Evolutionary conservation across 2,888 invertebrate species (phyloP).

Genomic region (Emmelina monodactyla): DNA sequence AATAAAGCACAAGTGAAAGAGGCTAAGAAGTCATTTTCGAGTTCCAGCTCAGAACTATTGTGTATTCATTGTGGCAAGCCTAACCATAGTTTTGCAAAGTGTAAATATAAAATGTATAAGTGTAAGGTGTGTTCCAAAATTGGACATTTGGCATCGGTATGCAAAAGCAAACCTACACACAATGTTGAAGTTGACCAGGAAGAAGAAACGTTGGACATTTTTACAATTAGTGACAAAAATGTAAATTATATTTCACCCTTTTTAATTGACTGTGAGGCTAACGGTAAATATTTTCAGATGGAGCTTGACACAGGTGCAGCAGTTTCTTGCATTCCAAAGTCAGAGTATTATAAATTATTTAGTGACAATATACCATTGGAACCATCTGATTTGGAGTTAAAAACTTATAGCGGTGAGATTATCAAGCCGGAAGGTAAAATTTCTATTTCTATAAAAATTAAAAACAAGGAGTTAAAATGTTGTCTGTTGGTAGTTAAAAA

Average conservation of each 20-base stretch:
- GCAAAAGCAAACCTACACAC: slow-evolving; percentile 5
- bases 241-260: too few relatives aligned
- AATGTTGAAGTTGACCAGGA: background rate
- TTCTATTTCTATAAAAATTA: background rate
- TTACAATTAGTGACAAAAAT: background rate
- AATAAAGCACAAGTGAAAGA: background rate
- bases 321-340: too few relatives aligned
- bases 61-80: slow-evolving; percentile 3
- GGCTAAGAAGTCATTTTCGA: too few relatives aligned
- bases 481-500: background rate
- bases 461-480: background rate
- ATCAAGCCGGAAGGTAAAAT: background rate
- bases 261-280: slow-evolving; percentile 3
- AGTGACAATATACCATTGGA: background rate
- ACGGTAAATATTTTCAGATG: background rate
- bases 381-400: background rate
- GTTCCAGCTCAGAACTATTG: too few relatives aligned
- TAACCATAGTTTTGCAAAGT: too few relatives aligned
- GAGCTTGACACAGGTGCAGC: too few relatives aligned
- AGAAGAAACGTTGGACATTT: slow-evolving; percentile 1
- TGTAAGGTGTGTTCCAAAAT: too few relatives aligned
- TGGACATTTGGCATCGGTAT: too few relatives aligned
- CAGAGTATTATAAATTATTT: too few relatives aligned
- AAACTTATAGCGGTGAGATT: slow-evolving; percentile 3
- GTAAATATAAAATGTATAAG: too few relatives aligned